A percentile compares a stretch with the other conserved stretches of the same genome.
Conservation (phyloP, 2,113 vertebrate genomes). For the Abramis brama region DNA sequence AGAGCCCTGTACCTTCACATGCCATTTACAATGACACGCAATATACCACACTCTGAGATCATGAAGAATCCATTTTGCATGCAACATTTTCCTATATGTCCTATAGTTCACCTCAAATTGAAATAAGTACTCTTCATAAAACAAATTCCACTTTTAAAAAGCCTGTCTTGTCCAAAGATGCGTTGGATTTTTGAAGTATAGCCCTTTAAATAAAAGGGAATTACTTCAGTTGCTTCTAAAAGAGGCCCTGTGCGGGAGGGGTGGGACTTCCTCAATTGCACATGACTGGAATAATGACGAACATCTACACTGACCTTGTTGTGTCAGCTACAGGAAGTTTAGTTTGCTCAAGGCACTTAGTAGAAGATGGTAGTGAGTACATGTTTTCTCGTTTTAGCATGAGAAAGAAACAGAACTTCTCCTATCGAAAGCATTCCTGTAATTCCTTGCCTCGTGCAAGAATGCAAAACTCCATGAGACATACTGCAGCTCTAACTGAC, state of each 20-base stretch:
- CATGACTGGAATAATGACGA: conserved; percentile 59
- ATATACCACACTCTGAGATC: neutral
- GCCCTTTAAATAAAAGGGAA: conserved; percentile 42
- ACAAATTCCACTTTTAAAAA: neutral
- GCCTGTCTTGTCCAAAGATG: neutral
- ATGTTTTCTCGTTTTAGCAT: conserved; percentile 22
- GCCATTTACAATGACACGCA: neutral
- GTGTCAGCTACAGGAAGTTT: conserved; percentile 49
- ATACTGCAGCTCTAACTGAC: neutral
- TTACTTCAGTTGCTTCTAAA: conserved; percentile 33
- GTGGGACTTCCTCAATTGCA: conserved; percentile 50
- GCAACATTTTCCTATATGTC: neutral
- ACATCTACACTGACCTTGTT: conserved; percentile 45
- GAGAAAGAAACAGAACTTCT: neutral
- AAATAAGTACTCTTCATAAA: neutral
- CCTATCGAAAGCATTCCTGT: neutral
- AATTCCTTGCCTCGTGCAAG: neutral
- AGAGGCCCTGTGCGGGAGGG: neutral
- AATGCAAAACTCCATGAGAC: neutral
- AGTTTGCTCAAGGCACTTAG: conserved; percentile 37
- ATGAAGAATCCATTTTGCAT: neutral
- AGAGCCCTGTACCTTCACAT: neutral
- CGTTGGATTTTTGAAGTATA: neutral
- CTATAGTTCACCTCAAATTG: neutral
- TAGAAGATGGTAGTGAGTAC: conserved; percentile 24